Evolutionary conservation across 1,140 invertebrate species (phyloP).

Genomic region (Drosophila lacteicornis): DNA sequence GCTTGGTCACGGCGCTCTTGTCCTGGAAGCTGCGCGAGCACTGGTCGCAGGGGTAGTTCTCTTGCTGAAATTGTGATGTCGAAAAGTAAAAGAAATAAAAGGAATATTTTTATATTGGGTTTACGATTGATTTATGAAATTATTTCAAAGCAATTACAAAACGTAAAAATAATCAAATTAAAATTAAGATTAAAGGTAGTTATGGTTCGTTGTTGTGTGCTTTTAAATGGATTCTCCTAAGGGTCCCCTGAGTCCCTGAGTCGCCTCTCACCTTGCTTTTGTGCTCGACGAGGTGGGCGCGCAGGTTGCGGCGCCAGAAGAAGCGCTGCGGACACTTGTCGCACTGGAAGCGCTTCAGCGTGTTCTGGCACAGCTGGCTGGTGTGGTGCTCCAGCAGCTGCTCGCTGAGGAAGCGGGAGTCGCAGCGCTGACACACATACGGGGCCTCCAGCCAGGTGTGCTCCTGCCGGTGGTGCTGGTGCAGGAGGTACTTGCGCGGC

Average conservation of each 20-base stretch:
- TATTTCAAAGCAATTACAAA: slow-evolving; percentile 7
- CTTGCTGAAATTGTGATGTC: slow-evolving; percentile 48
- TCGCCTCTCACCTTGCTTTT: slow-evolving; percentile 62
- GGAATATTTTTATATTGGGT: neutral
- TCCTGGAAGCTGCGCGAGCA: slow-evolving; percentile 85
- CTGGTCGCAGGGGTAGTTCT: slow-evolving; percentile 84
- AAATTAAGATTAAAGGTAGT: neutral
- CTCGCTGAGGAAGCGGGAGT: slow-evolving; percentile 65
- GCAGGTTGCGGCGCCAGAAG: slow-evolving; percentile 66
- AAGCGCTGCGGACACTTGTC: slow-evolving; percentile 74
- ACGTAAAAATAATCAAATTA: slow-evolving; percentile 11
- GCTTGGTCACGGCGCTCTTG: slow-evolving; percentile 86
- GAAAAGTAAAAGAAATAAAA: neutral
- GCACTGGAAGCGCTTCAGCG: slow-evolving; percentile 67
- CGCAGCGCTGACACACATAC: slow-evolving; percentile 71
- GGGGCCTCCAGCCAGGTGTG: slow-evolving; percentile 73
- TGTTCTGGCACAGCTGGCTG: slow-evolving; percentile 64
- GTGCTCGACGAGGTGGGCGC: slow-evolving; percentile 63
- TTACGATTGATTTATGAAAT: neutral
- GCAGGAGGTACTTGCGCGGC: slow-evolving; percentile 69
- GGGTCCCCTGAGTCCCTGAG: neutral
- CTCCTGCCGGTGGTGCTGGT: slow-evolving; percentile 64
- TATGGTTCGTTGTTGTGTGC: neutral
- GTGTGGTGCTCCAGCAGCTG: slow-evolving; percentile 66
- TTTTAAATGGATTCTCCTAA: slow-evolving; percentile 2